Base-by-base conservation (phyloP, 2,797 vertebrate genomes). In the Artibeus lituratus region DNA sequence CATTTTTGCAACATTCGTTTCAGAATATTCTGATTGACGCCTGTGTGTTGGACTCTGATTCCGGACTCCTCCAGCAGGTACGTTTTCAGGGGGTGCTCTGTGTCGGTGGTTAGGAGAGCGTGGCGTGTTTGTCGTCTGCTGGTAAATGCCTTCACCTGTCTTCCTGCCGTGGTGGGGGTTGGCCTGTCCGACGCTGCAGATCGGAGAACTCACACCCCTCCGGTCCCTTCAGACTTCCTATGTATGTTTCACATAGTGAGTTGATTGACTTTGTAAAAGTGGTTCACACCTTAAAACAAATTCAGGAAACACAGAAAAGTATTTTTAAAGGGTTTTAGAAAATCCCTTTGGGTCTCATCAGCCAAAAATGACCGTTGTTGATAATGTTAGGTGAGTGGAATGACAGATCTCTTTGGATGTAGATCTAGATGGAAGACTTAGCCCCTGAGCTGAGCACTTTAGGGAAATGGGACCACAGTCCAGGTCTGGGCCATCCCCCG, bases 31-130 rank as follows among this genome's bases (percentile, higher is more conserved):
- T 99, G 97, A 99, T 99, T 10, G 99, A 99, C 95, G 99, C 99
- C n/a, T 99, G 99, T 94, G 99, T 99, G 86, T 97, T 99, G 97
- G 99, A 99, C 93, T 98, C 99, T 0, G 99, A 99, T 91, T 99
- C 99, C 0, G 99, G 99, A 73, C 99, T 99, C 51, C 98, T 99
- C 16, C 99, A 99, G 88, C 99, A 99, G 99, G 99, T 99, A 98
- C 10, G 96, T 97, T 85, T 85, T 42, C 21, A 37, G 2, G 4
- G 11, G 18, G 10, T 15, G 21, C 5, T n/a, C 3, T 32, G 24
- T 24, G 12, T 2, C 5, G 22, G 57, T 7, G 12, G 3, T 69
- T n/a, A 0, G 1, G 11, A 55, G 47, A 18, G 35, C 0, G 0
- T 2, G 5, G 26, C 9, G 3, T 39, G 81, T 77, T 47, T 29